Evolutionary conservation across 92 coral and sea anemone species (phyloP).

Genomic region (Umimayanthus chanpuru): DNA sequence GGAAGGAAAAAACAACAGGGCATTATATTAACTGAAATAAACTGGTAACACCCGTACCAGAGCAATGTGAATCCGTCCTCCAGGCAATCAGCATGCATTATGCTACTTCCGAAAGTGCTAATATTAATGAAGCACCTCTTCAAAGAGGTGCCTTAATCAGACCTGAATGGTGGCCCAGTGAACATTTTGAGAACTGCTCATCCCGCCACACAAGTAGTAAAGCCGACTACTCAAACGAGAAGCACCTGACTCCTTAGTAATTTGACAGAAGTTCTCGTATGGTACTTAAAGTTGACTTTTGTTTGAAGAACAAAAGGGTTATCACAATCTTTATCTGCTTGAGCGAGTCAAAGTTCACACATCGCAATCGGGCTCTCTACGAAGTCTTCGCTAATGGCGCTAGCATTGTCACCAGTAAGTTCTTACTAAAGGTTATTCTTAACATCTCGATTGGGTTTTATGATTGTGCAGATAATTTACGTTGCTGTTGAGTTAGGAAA

Average conservation of each 20-base stretch:
- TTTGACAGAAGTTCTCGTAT: slow-evolving; percentile 16
- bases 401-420: slow-evolving; percentile 3
- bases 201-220: not conserved
- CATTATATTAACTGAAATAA: not conserved
- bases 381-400: slow-evolving; percentile 30
- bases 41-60: not conserved
- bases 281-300: not conserved
- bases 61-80: slow-evolving; percentile 21
- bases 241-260: not conserved
- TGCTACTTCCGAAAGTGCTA: slow-evolving; percentile 20
- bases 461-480: not conserved
- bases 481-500: not conserved
- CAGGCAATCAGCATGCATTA: slow-evolving; percentile 24
- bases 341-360: slow-evolving; percentile 18
- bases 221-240: not conserved
- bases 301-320: slow-evolving; percentile 24
- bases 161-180: not conserved
- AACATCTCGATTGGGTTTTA: not conserved
- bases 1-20: not conserved
- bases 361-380: slow-evolving; percentile 8
- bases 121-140: slow-evolving; percentile 2
- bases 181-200: not conserved
- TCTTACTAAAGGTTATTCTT: no score
- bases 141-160: slow-evolving; percentile 19
- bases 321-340: slow-evolving; percentile 26